Base-by-base conservation (phyloP, 2,113 vertebrate genomes). In the Coreoperca whiteheadi region DNA sequence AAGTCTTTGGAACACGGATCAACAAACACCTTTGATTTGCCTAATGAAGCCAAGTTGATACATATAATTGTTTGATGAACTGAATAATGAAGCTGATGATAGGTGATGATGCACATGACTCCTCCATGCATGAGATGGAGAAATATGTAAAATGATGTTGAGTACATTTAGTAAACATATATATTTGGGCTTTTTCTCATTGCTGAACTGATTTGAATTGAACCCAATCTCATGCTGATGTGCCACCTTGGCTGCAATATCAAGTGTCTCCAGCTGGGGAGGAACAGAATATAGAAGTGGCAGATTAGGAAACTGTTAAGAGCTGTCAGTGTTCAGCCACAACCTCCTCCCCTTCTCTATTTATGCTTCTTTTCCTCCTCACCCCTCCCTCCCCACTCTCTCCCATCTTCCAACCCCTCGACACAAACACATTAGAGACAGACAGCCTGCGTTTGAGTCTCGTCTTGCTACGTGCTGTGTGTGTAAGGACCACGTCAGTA, bases 271-370 rank as follows among this genome's bases (percentile, higher is more conserved):
- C 77, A 74, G 76, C 51, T 82, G 83, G 76, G 70, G 79, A 72
- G 51, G 69, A 76, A 74, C 77, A 82, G 77, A 87, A 72, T 84
- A 46, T 81, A 73, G 76, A 83, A 82, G 79, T 50, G 82, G 83
- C 77, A 87, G 72, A 89, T 89, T 87, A 89, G 89, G 82, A 81
- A 88, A 86, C 59, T 18, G 84, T 91, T 77, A 74, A 82, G 79
- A 87, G 84, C 80, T 78, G 78, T 82, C 80, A 86, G 68, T 67
- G 41, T 77, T 75, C 66, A 88, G 64, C 66, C 39, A 53, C 77
- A 74, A 71, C 85, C 72, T 73, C 86, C 77, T 85, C 74, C 79
- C 68, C 66, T 64, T 56, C 81, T 74, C 79, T 83, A 84, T 87
- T 85, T 88, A 70, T 90, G 81, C 87, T 80, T 86, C 83, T 81